Percentiles rank a stretch among this genome's conserved stretches.
These are phyloP conservation scores for Neogobius melanostomus DNA, from an alignment of 2,113 vertebrate genomes.

Conservation along the genomic window DNA sequence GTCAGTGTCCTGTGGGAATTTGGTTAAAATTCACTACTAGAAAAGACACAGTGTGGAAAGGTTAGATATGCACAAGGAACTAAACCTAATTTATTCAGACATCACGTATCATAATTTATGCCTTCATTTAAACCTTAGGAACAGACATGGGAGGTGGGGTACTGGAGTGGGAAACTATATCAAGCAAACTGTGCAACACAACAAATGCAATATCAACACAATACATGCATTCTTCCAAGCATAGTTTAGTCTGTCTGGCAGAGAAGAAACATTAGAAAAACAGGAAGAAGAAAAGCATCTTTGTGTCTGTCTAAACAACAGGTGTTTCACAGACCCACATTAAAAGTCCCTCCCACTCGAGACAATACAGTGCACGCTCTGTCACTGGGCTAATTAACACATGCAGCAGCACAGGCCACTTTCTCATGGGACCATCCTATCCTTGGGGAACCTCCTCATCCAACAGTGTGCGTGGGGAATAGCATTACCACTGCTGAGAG, in stretches of 20 bases:
- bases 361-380: slow-evolving; percentile 53
- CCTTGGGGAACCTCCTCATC: slow-evolving; percentile 27
- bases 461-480: slow-evolving; percentile 6
- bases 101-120: background rate
- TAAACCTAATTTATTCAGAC: background rate
- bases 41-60: slow-evolving; percentile 7
- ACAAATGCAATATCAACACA: slow-evolving; percentile 17
- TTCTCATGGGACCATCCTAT: slow-evolving; percentile 49
- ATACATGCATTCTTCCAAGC: slow-evolving; percentile 24
- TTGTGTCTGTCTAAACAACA: slow-evolving; percentile 60
- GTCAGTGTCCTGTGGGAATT: slow-evolving; percentile 57
- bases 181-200: background rate
- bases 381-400: slow-evolving; percentile 56
- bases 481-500: slow-evolving; percentile 7
- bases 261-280: slow-evolving; percentile 26
- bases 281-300: slow-evolving; percentile 50
- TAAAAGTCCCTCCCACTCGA: slow-evolving; percentile 49
- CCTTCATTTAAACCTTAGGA: background rate
- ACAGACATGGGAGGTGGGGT: background rate
- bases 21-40: slow-evolving; percentile 53
- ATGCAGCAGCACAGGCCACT: slow-evolving; percentile 25
- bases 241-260: background rate
- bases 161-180: background rate
- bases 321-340: slow-evolving; percentile 64
- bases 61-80: background rate